A percentile compares a stretch with the other conserved stretches of the same genome.
phyloP scores from a whole-genome alignment of 1,140 invertebrate species.

The Drosophila busckii region DNA sequence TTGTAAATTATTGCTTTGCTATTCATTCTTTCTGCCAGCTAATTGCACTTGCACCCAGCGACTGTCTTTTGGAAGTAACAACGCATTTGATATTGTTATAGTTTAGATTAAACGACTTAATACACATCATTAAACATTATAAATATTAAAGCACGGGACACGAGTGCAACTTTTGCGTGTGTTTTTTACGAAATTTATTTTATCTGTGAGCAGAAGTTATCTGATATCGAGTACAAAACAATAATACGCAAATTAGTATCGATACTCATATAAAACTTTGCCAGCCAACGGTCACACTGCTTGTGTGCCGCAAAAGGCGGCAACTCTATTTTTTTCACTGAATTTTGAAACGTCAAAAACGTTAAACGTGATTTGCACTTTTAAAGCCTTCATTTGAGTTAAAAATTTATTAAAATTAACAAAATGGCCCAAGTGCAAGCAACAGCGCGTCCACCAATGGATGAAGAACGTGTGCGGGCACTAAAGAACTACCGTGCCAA shows the following conservation, averaged over 20 bases:
- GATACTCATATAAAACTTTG: too few species aligned
- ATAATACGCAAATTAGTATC: too few species aligned
- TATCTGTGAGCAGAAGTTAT: too few species aligned
- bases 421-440: constrained; percentile 6
- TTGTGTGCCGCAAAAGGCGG: too few species aligned
- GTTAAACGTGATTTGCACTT: constrained; percentile 32
- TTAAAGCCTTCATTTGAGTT: background rate
- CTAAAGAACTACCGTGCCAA: constrained; percentile 95
- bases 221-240: too few species aligned
- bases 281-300: too few species aligned
- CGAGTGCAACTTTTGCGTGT: constrained; percentile 10
- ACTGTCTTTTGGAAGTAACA: constrained; percentile 18
- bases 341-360: constrained; percentile 8
- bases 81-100: constrained; percentile 14
- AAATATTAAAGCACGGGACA: constrained; percentile 18
- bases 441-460: background rate
- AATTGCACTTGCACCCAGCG: constrained; percentile 27
- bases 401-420: constrained; percentile 2
- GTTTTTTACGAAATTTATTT: constrained; percentile 21
- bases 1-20: constrained; percentile 39
- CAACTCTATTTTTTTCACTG: constrained; percentile 3
- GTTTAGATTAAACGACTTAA: background rate
- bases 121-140: constrained; percentile 36
- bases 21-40: constrained; percentile 35
- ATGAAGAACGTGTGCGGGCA: constrained; percentile 85